Evolutionary conservation across 2,113 vertebrate genomes (phyloP).

Genomic region (Pygoscelis adeliae): DNA sequence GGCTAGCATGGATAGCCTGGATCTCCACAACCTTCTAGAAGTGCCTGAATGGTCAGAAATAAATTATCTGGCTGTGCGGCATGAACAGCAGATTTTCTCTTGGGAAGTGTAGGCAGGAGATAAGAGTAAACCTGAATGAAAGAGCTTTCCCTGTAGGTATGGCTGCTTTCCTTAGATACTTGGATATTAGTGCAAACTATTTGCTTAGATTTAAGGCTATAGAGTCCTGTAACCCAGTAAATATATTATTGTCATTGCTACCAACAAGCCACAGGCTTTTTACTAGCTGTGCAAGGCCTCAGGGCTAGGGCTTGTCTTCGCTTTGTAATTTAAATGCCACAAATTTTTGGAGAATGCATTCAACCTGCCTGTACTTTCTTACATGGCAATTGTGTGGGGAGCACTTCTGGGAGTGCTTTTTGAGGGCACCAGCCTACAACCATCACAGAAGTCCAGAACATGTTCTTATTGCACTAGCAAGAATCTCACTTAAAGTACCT

Average conservation of each 20-base stretch:
- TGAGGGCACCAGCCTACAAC: not conserved
- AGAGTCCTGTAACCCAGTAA: not conserved
- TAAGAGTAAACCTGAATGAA: not conserved
- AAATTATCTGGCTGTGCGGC: not conserved
- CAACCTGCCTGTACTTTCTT: not conserved
- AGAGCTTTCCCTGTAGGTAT: not conserved
- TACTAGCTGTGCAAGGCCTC: not conserved
- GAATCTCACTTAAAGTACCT: not conserved
- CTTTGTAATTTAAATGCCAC: not conserved
- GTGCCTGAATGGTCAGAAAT: not conserved
- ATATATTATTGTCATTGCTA: not conserved
- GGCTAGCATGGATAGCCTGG: not conserved
- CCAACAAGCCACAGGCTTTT: not conserved
- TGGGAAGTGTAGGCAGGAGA: not conserved
- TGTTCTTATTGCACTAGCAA: not conserved
- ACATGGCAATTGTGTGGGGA: not conserved
- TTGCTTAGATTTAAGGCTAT: not conserved
- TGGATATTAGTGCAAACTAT: not conserved
- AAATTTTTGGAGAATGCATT: not conserved
- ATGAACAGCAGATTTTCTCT: not conserved
- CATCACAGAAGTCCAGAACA: accelerated
- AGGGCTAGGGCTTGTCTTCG: not conserved
- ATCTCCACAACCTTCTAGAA: not conserved
- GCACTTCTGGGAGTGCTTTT: not conserved
- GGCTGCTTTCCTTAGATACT: not conserved